A percentile compares a stretch with the other conserved stretches of the same genome.
Evolutionary conservation across 2,888 invertebrate genomes (phyloP).

Genomic region (Leptinotarsa tumamoca): DNA sequence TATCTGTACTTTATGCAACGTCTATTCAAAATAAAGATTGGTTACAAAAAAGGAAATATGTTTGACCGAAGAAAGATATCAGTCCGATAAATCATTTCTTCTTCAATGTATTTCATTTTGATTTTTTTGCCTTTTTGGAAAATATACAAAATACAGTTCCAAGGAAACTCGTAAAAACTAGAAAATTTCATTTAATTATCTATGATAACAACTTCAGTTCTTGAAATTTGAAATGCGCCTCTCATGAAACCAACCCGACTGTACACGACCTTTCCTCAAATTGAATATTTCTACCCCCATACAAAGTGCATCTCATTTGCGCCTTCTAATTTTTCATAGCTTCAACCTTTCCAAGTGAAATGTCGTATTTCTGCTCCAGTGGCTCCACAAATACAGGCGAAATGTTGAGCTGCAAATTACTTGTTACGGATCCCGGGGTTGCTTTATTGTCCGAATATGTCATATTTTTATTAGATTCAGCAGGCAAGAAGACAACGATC

Average conservation of each 20-base stretch:
- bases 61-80: no score
- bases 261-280: neutral
- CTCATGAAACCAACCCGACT: neutral
- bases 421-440: slow-evolving; percentile 22
- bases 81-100: no score
- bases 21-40: no score
- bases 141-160: no score
- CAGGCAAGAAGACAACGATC: slow-evolving; percentile 15
- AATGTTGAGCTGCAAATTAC: slow-evolving; percentile 30
- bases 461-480: slow-evolving; percentile 26
- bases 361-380: slow-evolving; percentile 18
- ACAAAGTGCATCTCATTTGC: neutral
- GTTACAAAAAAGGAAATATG: no score
- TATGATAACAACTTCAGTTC: no score
- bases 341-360: slow-evolving; percentile 23
- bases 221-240: neutral
- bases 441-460: slow-evolving; percentile 35
- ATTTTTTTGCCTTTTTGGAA: no score
- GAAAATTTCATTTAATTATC: no score
- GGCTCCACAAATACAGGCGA: neutral
- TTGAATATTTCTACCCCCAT: neutral
- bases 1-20: no score
- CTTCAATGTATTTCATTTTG: no score
- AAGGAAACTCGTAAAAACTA: no score
- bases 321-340: neutral